Percentiles rank a stretch among this genome's conserved stretches.
These are phyloP conservation scores for Delphinapterus leucas DNA, from an alignment of 2,113 vertebrate genomes.

Conservation along the genomic window DNA sequence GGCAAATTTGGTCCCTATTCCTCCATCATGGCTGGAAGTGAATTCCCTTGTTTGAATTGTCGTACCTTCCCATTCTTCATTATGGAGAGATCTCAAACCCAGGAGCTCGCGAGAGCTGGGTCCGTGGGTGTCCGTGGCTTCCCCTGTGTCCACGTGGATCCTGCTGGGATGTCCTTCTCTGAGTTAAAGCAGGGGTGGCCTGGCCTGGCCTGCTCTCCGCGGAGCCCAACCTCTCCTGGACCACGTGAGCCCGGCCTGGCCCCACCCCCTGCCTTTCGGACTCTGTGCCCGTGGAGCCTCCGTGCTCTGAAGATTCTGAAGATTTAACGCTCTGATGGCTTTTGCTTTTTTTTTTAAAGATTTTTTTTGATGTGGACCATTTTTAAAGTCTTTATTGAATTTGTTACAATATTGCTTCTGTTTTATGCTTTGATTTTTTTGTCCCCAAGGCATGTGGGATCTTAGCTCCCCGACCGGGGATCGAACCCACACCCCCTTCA, in stretches of 20 bases:
- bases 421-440: too few relatives aligned
- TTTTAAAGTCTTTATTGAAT: too few relatives aligned
- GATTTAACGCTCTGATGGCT: too few relatives aligned
- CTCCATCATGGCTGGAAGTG: not conserved
- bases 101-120: not conserved
- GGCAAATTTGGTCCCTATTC: too few relatives aligned
- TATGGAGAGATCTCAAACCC: not conserved
- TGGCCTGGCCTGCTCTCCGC: too few relatives aligned
- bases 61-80: not conserved
- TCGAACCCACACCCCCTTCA: too few relatives aligned
- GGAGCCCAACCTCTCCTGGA: not conserved
- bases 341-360: too few relatives aligned
- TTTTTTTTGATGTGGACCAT: too few relatives aligned
- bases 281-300: rapidly evolving
- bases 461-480: too few relatives aligned
- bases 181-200: not conserved
- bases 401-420: too few relatives aligned
- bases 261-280: not conserved
- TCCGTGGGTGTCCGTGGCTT: too few relatives aligned
- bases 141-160: not conserved
- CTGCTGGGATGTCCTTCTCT: not conserved
- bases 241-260: rapidly evolving
- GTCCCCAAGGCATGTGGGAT: too few relatives aligned
- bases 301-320: not conserved
- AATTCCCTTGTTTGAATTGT: not conserved